phyloP scores from a whole-genome alignment of 2,888 invertebrate genomes.

The Diploptera punctata region DNA sequence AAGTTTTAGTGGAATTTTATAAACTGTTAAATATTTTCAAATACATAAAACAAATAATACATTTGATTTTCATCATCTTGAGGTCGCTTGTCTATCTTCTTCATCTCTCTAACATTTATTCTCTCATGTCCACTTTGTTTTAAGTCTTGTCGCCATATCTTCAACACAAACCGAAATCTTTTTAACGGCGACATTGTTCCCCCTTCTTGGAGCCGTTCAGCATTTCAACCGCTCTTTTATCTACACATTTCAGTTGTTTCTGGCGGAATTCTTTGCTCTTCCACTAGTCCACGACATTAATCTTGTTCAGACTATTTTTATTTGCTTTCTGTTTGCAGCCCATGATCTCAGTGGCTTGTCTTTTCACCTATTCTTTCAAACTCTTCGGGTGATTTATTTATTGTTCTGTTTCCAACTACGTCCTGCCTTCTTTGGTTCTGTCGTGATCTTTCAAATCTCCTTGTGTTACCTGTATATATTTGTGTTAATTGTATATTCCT shows the following conservation, averaged over 20 bases:
- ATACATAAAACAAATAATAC: too few species aligned
- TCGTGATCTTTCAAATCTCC: constrained; percentile 29
- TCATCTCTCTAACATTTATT: constrained; percentile 38
- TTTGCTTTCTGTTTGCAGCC: constrained; percentile 10
- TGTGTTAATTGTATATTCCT: constrained; percentile 21
- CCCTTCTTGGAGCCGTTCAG: constrained; percentile 12
- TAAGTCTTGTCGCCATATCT: constrained; percentile 40
- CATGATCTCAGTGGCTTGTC: constrained; percentile 26
- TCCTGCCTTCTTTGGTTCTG: constrained; percentile 22
- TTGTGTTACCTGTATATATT: neutral
- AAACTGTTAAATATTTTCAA: too few species aligned
- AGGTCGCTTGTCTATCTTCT: constrained; percentile 21
- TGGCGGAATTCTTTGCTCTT: constrained; percentile 14
- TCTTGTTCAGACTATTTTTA: constrained; percentile 20
- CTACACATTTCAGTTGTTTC: constrained; percentile 23
- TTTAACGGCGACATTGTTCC: constrained; percentile 39
- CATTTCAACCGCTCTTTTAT: constrained; percentile 27
- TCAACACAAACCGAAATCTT: constrained; percentile 39
- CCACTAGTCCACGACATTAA: constrained; percentile 19
- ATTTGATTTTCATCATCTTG: constrained; percentile 20
- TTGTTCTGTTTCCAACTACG: constrained; percentile 17
- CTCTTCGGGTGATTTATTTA: constrained; percentile 34
- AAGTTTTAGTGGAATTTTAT: too few species aligned
- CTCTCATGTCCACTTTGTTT: constrained; percentile 42
- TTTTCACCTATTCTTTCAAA: constrained; percentile 31